Evolutionary conservation across 2,113 vertebrate species (phyloP).

Genomic region (Hippoglossus stenolepis): DNA sequence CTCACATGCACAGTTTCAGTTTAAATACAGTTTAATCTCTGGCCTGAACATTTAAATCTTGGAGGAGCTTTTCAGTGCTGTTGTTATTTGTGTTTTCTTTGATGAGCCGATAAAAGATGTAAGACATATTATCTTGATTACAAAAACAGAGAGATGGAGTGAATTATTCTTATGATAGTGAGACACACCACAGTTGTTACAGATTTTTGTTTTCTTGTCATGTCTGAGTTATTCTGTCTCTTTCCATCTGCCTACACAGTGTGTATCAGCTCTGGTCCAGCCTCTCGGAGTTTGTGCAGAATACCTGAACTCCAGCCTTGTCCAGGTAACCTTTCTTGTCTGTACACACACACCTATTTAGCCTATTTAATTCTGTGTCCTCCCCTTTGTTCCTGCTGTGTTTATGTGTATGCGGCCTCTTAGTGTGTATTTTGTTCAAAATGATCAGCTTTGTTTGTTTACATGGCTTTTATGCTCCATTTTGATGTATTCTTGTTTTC

Average conservation of each 20-base stretch:
- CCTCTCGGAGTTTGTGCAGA: slow-evolving; percentile 96
- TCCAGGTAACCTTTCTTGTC: slow-evolving; percentile 88
- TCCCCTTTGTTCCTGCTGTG: neutral
- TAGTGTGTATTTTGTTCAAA: slow-evolving; percentile 11
- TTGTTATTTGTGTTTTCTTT: neutral
- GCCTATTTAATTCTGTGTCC: neutral
- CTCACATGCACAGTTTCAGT: slow-evolving; percentile 8
- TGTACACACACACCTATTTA: neutral
- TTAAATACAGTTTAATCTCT: slow-evolving; percentile 29
- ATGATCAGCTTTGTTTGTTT: neutral
- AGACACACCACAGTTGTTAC: neutral
- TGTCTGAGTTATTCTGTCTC: neutral
- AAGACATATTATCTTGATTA: neutral
- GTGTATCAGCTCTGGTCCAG: slow-evolving; percentile 94
- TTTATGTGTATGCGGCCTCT: neutral
- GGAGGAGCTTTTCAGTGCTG: neutral
- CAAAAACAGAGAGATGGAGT: neutral
- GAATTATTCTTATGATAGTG: neutral
- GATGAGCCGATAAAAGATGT: neutral
- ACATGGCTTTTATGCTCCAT: neutral
- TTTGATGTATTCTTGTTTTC: slow-evolving; percentile 46
- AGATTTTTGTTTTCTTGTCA: neutral
- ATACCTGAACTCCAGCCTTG: slow-evolving; percentile 94
- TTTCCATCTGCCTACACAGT: slow-evolving; percentile 78
- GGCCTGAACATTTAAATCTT: neutral